Percentiles rank a stretch among this genome's conserved stretches.
Evolutionary conservation across 92 coral and sea anemone species (phyloP).

Genomic region (Phenganax stokvisi): DNA sequence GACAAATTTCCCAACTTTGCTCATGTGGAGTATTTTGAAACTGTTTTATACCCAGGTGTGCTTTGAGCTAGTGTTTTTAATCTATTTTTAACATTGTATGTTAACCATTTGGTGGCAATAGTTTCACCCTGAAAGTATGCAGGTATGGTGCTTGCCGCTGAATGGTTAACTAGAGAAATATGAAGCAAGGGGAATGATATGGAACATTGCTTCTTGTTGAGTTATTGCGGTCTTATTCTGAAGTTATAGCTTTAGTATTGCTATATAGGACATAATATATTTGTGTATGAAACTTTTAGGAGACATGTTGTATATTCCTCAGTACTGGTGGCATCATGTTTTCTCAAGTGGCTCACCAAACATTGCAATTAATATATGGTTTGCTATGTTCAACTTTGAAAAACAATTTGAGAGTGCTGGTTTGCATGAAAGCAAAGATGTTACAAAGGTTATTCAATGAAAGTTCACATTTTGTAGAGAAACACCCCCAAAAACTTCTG

Average conservation of each 20-base stretch:
- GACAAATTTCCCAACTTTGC: conserved; percentile 60
- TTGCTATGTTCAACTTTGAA: conserved; percentile 75
- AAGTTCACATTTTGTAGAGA: neutral
- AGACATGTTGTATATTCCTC: conserved; percentile 90
- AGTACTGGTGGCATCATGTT: conserved; percentile 97
- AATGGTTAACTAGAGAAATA: no score
- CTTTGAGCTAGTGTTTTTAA: neutral
- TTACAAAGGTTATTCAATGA: conserved; percentile 54
- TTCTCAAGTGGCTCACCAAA: conserved; percentile 69
- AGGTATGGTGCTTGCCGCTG: no score
- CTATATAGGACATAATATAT: neutral
- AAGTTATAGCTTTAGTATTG: no score
- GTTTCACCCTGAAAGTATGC: no score
- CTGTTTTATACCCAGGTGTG: conserved; percentile 67
- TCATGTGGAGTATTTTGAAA: conserved; percentile 67
- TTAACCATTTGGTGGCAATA: no score
- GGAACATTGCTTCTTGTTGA: no score
- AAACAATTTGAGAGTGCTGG: conserved; percentile 65
- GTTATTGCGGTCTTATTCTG: no score
- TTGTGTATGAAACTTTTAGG: conserved; percentile 45
- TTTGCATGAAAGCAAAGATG: conserved; percentile 68
- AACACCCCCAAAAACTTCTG: neutral
- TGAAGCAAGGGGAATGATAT: no score
- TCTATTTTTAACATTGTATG: neutral
- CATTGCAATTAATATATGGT: conserved; percentile 85